A percentile compares a stretch with the other conserved stretches of the same genome.
phyloP scores from a whole-genome alignment of 2,797 vertebrate genomes.

The Brachyrhaphis roseni region DNA sequence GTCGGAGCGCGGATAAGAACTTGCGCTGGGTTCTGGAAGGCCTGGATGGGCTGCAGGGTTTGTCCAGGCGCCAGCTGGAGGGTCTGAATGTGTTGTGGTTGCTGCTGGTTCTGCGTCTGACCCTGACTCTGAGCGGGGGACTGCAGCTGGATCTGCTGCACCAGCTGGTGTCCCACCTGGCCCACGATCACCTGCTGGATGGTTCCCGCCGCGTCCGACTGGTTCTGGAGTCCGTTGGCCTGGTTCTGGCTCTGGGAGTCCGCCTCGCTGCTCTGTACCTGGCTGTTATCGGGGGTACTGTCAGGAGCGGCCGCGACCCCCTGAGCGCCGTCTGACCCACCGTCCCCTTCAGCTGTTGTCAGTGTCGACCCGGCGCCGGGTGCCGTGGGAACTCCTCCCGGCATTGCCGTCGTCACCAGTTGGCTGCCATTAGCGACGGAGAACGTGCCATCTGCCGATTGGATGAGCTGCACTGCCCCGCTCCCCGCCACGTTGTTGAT shows the following conservation, averaged over 20 bases:
- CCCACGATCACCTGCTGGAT: slow-evolving; percentile 96
- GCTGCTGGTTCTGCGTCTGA: slow-evolving; percentile 82
- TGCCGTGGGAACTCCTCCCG: slow-evolving; percentile 80
- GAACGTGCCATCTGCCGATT: slow-evolving; percentile 88
- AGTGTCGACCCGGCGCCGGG: slow-evolving; percentile 82
- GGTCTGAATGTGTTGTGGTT: slow-evolving; percentile 82
- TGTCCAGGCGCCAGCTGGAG: slow-evolving; percentile 94
- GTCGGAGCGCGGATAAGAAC: slow-evolving; percentile 97
- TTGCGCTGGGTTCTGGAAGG: slow-evolving; percentile 93
- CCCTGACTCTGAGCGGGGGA: slow-evolving; percentile 88
- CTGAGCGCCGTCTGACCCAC: slow-evolving; percentile 84
- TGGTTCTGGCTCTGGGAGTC: slow-evolving; percentile 84
- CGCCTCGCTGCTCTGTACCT: slow-evolving; percentile 80
- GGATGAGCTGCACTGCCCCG: slow-evolving; percentile 89
- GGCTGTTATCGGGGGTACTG: slow-evolving; percentile 74
- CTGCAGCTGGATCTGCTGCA: slow-evolving; percentile 95
- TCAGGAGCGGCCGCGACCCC: slow-evolving; percentile 78
- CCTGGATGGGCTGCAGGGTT: slow-evolving; percentile 94
- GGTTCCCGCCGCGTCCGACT: slow-evolving; percentile 84
- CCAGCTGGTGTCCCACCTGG: slow-evolving; percentile 89
- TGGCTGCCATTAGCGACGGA: slow-evolving; percentile 94
- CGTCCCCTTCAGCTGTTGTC: slow-evolving; percentile 81
- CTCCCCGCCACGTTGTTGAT: slow-evolving; percentile 91
- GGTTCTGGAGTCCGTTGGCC: slow-evolving; percentile 90
- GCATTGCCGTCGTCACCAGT: slow-evolving; percentile 85